Conservation (phyloP, 2,113 vertebrate species). For the Chlorodrepanis virens region DNA sequence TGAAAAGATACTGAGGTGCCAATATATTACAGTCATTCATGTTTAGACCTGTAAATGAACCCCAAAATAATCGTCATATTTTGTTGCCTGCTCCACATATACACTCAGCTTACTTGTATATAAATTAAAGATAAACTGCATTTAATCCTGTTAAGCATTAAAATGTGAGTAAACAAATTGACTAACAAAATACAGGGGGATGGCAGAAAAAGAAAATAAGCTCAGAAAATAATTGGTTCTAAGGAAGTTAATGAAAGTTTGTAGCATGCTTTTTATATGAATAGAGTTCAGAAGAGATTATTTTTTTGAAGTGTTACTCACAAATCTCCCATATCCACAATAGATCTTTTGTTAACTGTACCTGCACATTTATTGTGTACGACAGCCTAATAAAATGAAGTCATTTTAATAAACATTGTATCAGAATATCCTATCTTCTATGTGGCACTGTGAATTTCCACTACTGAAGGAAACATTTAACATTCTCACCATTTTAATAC, state of each 20-base stretch:
- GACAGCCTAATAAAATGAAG: constrained; percentile 81
- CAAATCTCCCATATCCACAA: constrained; percentile 67
- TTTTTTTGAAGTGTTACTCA: constrained; percentile 59
- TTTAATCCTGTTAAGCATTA: constrained; percentile 49
- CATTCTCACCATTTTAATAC: constrained; percentile 80
- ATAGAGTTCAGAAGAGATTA: constrained; percentile 58
- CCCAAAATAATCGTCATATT: not conserved
- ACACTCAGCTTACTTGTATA: not conserved
- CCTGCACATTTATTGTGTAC: constrained; percentile 75
- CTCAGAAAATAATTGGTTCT: constrained; percentile 56
- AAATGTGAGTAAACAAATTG: constrained; percentile 49
- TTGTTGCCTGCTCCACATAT: not conserved
- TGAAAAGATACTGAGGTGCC: constrained; percentile 4
- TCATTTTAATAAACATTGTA: constrained; percentile 80
- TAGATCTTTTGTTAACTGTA: constrained; percentile 73
- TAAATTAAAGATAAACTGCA: constrained; percentile 45
- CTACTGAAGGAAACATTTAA: constrained; percentile 80
- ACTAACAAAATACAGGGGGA: constrained; percentile 1
- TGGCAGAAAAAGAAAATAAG: constrained; percentile 36
- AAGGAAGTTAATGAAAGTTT: constrained; percentile 66
- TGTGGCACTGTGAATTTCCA: constrained; percentile 71
- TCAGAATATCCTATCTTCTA: constrained; percentile 78
- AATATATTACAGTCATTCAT: not conserved
- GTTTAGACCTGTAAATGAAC: constrained; percentile 39
- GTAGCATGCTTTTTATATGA: constrained; percentile 26